Conservation (phyloP, 1,140 invertebrate species). For the Brachionus asplanchnoidis region DNA sequence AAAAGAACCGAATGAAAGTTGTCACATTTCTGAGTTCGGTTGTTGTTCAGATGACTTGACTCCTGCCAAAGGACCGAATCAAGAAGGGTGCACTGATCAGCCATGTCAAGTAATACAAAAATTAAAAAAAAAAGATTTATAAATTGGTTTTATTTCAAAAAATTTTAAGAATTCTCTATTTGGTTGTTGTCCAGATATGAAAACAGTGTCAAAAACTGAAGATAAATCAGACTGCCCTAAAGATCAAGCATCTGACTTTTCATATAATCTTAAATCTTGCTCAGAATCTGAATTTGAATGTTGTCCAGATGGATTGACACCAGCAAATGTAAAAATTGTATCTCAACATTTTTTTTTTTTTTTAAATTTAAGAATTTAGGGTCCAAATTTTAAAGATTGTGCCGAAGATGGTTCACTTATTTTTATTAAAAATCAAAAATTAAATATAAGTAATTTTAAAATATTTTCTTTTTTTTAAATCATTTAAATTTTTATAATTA, state of each 20-base stretch:
- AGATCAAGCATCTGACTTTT: constrained; percentile 53
- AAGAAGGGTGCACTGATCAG: constrained; percentile 28
- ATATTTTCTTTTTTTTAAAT: not conserved
- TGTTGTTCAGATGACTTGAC: constrained; percentile 78
- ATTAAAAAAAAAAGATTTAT: not conserved
- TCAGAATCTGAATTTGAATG: constrained; percentile 44
- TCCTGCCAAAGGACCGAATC: constrained; percentile 58
- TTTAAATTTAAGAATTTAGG: not conserved
- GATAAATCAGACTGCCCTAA: constrained; percentile 69
- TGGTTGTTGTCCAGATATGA: constrained; percentile 85
- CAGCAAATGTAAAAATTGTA: constrained; percentile 44
- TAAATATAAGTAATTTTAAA: not conserved
- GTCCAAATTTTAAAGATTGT: constrained; percentile 48
- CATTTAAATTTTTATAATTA: not conserved
- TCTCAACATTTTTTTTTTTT: not conserved
- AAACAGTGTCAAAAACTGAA: constrained; percentile 72
- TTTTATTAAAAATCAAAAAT: not conserved
- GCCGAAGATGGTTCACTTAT: not conserved
- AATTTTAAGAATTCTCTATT: constrained; percentile 69
- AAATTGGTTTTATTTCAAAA: constrained; percentile 56
- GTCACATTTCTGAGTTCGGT: constrained; percentile 69
- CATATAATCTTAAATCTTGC: constrained; percentile 26
- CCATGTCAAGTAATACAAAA: constrained; percentile 1
- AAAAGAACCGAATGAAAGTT: constrained; percentile 60
- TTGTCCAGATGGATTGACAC: constrained; percentile 50